Evolutionary conservation across 37 sponge, comb jelly and placozoan species (phyloP), one percentile per base, ranked within the genome.

Genomic region (Mnemiopsis leidyi): DNA sequence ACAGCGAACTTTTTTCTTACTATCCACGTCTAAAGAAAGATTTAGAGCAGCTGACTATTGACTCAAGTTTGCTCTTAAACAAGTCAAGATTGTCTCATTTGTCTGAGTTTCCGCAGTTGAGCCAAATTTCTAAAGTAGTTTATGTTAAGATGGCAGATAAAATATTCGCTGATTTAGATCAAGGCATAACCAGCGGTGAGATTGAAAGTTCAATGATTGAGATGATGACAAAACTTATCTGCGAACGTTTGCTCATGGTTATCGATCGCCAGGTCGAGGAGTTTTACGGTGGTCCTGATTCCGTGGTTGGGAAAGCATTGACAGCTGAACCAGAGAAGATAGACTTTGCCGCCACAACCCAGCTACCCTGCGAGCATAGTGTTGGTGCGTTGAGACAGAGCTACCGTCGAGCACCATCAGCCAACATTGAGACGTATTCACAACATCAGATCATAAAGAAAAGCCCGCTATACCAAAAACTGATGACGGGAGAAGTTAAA

Each of bases 231-330:
- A 32, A 31, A 31, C 35, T 77, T 0, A 28, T 77, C 18, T 77
- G 79, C 18, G 79, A 77, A 20, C 32, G 32, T 13, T 77, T 77
- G 26, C 32, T 77, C 18, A 32, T 77, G 20, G 79, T 77, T 28
- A 77, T 32, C 33, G 79, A 77, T 32, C 30, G 79, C 9, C 79
- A 77, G 36, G 79, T 77, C 9, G 79, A 77, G 1, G 79, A 77
- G 32, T 77, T 33, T 34, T 77, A 77, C 33, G 79, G 79, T 1
- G 79, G 79, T 13, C 36, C 79, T 3, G 32, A 77, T 32, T 77
- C 79, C 0, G 32, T 77, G 20, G 79, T 77, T 77, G 79, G 79
- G 2, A 28, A 32, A 32, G 79, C 33, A 13, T 0, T 77, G 36
- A 36, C 79, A 77, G 18, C 0, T 33, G 36, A 77, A 2, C 79